Conservation (phyloP, 2,797 vertebrate species). For the Tenualosa thibaudeaui region DNA sequence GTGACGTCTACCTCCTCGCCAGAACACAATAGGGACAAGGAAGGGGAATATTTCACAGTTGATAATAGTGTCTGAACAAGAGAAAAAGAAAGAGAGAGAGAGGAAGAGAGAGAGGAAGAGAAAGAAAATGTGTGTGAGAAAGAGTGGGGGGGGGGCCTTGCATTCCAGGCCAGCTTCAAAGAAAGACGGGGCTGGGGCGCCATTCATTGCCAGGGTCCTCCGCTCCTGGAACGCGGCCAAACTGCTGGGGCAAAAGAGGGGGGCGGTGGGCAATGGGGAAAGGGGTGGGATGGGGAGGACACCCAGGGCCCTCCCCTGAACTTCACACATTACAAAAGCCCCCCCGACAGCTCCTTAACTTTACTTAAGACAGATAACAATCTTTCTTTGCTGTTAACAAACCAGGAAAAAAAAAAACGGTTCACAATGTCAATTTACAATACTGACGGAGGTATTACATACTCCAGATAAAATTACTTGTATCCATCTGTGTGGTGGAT, state of each 20-base stretch:
- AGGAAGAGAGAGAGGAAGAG: slow-evolving; percentile 40
- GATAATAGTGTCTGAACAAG: slow-evolving; percentile 68
- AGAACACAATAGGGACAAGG: slow-evolving; percentile 55
- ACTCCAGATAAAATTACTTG: neutral
- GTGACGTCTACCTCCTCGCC: slow-evolving; percentile 70
- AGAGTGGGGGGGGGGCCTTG: slow-evolving; percentile 49
- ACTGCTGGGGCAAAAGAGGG: slow-evolving; percentile 52
- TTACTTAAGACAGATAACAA: neutral
- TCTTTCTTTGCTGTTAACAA: neutral
- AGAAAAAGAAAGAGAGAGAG: slow-evolving; percentile 42
- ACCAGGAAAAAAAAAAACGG: neutral
- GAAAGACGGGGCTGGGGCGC: slow-evolving; percentile 70
- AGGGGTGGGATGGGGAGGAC: slow-evolving; percentile 47
- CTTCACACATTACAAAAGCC: slow-evolving; percentile 50
- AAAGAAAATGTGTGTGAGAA: slow-evolving; percentile 3
- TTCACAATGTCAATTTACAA: no score
- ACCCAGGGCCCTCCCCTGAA: slow-evolving; percentile 62
- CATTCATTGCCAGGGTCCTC: slow-evolving; percentile 78
- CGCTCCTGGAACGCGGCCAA: slow-evolving; percentile 78
- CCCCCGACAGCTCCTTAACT: slow-evolving; percentile 29
- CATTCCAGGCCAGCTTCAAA: slow-evolving; percentile 83
- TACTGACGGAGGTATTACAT: neutral
- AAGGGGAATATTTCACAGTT: slow-evolving; percentile 75
- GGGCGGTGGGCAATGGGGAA: neutral
- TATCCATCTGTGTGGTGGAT: neutral